Conservation (phyloP, 1,140 invertebrate species). For the Aporrectodea caliginosa region DNA sequence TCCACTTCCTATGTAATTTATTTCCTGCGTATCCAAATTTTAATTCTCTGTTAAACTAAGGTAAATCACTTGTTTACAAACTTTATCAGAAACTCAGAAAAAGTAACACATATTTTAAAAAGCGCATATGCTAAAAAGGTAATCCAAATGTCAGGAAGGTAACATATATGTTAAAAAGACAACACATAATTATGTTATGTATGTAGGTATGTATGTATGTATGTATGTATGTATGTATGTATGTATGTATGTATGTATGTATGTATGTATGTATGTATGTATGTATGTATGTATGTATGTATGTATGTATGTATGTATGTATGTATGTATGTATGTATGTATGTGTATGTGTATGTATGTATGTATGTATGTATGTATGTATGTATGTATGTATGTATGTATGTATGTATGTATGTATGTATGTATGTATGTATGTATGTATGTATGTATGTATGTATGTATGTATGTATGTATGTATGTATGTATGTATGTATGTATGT, state of each 20-base stretch:
- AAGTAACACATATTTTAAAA: too few species aligned
- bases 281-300: background rate
- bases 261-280: background rate
- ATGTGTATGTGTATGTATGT: constrained; percentile 25
- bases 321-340: constrained; percentile 14
- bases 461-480: constrained; percentile 12
- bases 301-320: background rate
- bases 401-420: constrained; percentile 16
- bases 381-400: constrained; percentile 23
- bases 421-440: constrained; percentile 16
- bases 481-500: constrained; percentile 12
- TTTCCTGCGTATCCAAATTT: too few species aligned
- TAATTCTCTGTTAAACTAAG: too few species aligned
- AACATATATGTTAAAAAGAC: too few species aligned
- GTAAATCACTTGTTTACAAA: too few species aligned
- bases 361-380: constrained; percentile 24
- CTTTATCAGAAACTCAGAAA: too few species aligned
- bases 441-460: constrained; percentile 16
- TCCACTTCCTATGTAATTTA: too few species aligned
- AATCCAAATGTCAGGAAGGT: too few species aligned
- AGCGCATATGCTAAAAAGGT: too few species aligned
- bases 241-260: background rate
- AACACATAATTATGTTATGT: too few species aligned
- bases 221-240: background rate
- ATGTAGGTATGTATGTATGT: background rate